Percentiles rank a stretch among this genome's conserved stretches.
Evolutionary conservation across 2,113 vertebrate species (phyloP).

Genomic region (Malurus melanocephalus): DNA sequence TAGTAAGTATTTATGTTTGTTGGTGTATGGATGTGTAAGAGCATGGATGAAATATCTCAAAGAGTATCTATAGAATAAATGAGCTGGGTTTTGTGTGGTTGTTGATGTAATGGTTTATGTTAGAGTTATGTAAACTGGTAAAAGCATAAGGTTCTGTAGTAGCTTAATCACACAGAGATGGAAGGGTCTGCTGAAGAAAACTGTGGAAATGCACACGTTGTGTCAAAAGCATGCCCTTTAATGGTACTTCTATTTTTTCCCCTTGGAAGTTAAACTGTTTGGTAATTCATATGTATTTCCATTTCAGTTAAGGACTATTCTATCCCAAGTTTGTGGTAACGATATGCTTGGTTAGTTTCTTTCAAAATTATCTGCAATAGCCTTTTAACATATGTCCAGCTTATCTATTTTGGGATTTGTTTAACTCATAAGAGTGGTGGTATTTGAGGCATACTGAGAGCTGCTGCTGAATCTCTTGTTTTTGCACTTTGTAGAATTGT

Average conservation of each 20-base stretch:
- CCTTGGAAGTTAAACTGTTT: background rate
- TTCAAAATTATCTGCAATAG: background rate
- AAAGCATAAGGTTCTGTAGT: conserved; percentile 28
- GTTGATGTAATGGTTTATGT: background rate
- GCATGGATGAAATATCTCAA: background rate
- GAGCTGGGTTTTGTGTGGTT: background rate
- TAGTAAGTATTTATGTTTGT: background rate
- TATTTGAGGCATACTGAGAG: background rate
- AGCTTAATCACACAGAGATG: conserved; percentile 1
- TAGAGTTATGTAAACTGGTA: conserved; percentile 19
- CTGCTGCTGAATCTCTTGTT: background rate
- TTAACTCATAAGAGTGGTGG: background rate
- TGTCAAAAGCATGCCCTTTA: background rate
- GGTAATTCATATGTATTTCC: background rate
- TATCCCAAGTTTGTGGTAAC: background rate
- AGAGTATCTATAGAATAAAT: background rate
- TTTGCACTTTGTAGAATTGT: background rate
- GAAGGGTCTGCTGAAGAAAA: background rate
- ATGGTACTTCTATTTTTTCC: background rate
- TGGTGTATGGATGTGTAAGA: background rate
- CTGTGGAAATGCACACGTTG: background rate
- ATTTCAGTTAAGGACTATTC: background rate
- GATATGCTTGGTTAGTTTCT: conserved; percentile 1
- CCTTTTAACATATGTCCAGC: background rate
- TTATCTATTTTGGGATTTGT: background rate